phyloP scores from a whole-genome alignment of 1,140 invertebrate species.

The Musca vetustissima region DNA sequence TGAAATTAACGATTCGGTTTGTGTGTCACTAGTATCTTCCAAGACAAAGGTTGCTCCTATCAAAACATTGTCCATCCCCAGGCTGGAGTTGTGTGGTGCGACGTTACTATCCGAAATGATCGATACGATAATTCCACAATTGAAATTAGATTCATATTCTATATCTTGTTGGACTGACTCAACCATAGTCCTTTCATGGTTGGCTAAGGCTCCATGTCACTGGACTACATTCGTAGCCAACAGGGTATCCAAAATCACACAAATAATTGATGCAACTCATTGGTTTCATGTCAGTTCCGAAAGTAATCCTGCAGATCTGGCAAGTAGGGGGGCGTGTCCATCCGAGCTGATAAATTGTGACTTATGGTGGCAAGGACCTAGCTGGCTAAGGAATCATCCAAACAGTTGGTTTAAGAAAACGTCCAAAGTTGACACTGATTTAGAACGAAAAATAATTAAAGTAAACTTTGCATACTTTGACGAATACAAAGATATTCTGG shows the following conservation, averaged over 20 bases:
- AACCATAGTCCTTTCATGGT: constrained; percentile 46
- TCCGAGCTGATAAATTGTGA: background rate
- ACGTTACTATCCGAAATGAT: constrained; percentile 31
- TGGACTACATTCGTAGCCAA: constrained; percentile 51
- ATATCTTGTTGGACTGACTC: constrained; percentile 38
- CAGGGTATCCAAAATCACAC: constrained; percentile 48
- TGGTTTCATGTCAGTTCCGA: constrained; percentile 45
- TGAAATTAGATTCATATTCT: background rate
- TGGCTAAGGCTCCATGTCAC: constrained; percentile 25
- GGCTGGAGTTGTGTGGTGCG: constrained; percentile 41
- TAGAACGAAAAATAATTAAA: background rate
- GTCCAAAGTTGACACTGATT: background rate
- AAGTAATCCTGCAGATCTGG: constrained; percentile 45
- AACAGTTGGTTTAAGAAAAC: too few relatives aligned
- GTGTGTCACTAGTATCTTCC: constrained; percentile 1
- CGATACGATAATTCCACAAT: background rate
- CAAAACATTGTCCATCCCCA: constrained; percentile 36
- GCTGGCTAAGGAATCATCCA: background rate
- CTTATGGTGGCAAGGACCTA: constrained; percentile 47
- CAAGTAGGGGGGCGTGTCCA: background rate
- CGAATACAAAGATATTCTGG: background rate
- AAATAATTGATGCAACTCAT: constrained; percentile 29
- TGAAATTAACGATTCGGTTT: background rate
- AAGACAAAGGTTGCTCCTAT: constrained; percentile 42
- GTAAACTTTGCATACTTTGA: background rate